Percentiles rank a stretch among this genome's conserved stretches.
Conservation (phyloP, 2,888 invertebrate species). For the Danaus chrysippus region DNA sequence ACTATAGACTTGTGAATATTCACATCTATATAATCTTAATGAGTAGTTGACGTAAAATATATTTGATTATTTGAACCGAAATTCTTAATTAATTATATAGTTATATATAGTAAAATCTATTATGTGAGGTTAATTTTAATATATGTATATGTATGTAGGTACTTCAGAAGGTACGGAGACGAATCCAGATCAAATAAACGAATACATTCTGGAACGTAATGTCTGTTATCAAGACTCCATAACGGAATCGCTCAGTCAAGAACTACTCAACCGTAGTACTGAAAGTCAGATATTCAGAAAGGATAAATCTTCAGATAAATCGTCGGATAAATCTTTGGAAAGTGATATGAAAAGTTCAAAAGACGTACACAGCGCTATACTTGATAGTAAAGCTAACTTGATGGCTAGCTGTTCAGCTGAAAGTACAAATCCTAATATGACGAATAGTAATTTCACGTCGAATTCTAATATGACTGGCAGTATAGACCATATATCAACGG, state of each 20-base stretch:
- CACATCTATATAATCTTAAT: too few species aligned
- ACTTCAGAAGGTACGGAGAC: slow-evolving; percentile 67
- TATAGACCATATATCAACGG: slow-evolving; percentile 60
- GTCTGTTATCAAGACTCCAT: slow-evolving; percentile 74
- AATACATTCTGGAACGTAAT: slow-evolving; percentile 70
- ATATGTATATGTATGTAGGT: slow-evolving; percentile 41
- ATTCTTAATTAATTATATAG: too few species aligned
- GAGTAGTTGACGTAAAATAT: too few species aligned
- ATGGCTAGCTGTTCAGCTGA: slow-evolving; percentile 56
- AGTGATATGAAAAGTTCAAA: slow-evolving; percentile 69
- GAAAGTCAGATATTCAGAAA: slow-evolving; percentile 62
- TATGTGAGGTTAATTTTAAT: not conserved
- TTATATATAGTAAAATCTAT: too few species aligned
- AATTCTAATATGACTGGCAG: slow-evolving; percentile 70
- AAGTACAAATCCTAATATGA: slow-evolving; percentile 68
- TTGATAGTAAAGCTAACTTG: slow-evolving; percentile 62
- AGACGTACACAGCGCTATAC: slow-evolving; percentile 60
- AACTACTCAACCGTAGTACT: slow-evolving; percentile 58
- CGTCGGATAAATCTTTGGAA: slow-evolving; percentile 56
- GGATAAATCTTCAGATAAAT: slow-evolving; percentile 46
- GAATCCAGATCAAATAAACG: slow-evolving; percentile 66
- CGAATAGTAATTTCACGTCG: slow-evolving; percentile 65
- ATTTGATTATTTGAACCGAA: too few species aligned
- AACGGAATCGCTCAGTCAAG: slow-evolving; percentile 69
- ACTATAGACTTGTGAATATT: too few species aligned